Percentiles rank a stretch among this genome's conserved stretches.
phyloP scores from a whole-genome alignment of 1,140 invertebrate genomes.

The Watersipora subatra region DNA sequence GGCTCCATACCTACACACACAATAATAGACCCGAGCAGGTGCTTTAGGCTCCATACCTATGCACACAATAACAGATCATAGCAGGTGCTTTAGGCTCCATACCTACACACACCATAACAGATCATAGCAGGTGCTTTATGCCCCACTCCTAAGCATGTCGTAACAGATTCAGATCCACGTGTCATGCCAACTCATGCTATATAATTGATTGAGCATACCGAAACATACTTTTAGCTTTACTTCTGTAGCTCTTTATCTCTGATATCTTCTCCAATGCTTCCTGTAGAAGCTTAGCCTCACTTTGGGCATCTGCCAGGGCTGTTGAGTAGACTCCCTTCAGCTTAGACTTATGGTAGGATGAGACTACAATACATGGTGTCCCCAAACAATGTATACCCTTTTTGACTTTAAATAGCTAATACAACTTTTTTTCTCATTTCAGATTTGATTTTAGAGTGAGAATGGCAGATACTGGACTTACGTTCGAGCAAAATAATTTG shows the following conservation, averaged over 20 bases:
- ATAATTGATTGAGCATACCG: too few relatives aligned
- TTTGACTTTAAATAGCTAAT: background rate
- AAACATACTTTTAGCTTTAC: too few relatives aligned
- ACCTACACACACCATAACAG: too few relatives aligned
- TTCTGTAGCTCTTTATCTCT: conserved; percentile 75
- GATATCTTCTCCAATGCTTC: conserved; percentile 71
- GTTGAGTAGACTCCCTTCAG: conserved; percentile 66
- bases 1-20: too few relatives aligned
- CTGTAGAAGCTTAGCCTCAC: conserved; percentile 68
- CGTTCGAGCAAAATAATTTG: background rate
- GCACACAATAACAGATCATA: background rate
- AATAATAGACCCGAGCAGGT: too few relatives aligned
- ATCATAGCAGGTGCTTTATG: too few relatives aligned
- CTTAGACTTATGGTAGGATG: conserved; percentile 51
- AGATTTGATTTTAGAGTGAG: background rate
- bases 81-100: too few relatives aligned
- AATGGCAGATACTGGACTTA: background rate
- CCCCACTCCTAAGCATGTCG: too few relatives aligned
- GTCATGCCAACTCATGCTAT: too few relatives aligned
- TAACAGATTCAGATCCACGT: too few relatives aligned
- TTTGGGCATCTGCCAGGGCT: conserved; percentile 62
- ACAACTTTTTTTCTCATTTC: background rate
- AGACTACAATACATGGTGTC: conserved; percentile 27
- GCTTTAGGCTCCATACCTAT: background rate
- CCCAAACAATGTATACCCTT: background rate